Base-by-base conservation (phyloP, 2,113 vertebrate genomes). In the Glaucomys volans region DNA sequence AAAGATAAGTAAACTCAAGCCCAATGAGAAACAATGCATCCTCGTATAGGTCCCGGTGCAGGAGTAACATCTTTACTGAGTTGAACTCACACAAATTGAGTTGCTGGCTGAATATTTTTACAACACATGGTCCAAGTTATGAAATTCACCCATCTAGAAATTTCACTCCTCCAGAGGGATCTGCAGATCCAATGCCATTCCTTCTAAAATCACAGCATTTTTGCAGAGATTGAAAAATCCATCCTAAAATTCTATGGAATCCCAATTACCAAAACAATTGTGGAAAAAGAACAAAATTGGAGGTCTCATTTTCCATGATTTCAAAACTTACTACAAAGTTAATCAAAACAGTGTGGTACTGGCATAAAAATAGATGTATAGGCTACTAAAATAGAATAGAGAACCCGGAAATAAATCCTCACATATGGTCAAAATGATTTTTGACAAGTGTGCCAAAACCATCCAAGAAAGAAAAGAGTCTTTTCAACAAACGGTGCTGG, bases 1-100 rank as follows among this genome's bases (percentile, higher is more conserved):
- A 93, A 96, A 94, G 62, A 92, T 91, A 83, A 94, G 75, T 76
- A 92, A 95, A 86, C 20, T 90, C 72, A 86, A 91, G 16, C 24
- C 54, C n/a, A 89, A 57, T 88, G 42, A 85, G 75, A 62, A 50
- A 54, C 8, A 52, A 89, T 50, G 50, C 22, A 75, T 76, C 90
- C 59, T 57, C 67, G 66, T 1, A 5, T 40, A 89, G 57, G 42
- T 92, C 35, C 69, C 35, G 35, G 0, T 75, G 44, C 24, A 97
- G 24, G 17, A 84, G 30, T 11, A 77, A 80, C 9, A 40, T 20
- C 14, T 95, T 62, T 83, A 77, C 54, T 85, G 28, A 87, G 62
- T 80, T 64, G 62, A 86, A 79, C 54, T 86, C 80, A 83, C 10
- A 84, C 22, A 72, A n/a, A 59, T 75, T 89, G 76, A 88, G 42